Conservation (phyloP, 2,113 vertebrate genomes). For the Microcebus ravelobensis region DNA sequence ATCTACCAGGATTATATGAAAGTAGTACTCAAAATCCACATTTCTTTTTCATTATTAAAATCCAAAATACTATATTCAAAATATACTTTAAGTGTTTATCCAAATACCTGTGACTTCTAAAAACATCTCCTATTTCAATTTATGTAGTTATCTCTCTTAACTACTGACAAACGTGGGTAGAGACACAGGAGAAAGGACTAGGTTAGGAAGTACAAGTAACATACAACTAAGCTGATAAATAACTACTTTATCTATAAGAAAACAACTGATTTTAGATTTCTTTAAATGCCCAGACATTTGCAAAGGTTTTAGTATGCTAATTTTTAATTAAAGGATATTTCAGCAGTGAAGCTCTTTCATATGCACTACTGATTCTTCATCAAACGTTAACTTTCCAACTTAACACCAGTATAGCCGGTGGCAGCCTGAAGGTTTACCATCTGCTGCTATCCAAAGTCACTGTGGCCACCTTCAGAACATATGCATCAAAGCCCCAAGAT, state of each 20-base stretch:
- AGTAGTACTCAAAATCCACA: not conserved
- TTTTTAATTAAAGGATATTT: constrained; percentile 91
- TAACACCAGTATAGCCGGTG: constrained; percentile 90
- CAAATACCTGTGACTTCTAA: not conserved
- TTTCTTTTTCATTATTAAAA: constrained; percentile 35
- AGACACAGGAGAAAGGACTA: not conserved
- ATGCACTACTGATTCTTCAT: constrained; percentile 93
- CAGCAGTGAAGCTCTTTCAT: constrained; percentile 89
- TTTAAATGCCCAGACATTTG: constrained; percentile 84
- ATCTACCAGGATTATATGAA: not conserved
- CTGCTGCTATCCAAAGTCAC: constrained; percentile 92
- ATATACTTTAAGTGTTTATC: constrained; percentile 15
- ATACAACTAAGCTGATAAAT: constrained; percentile 77
- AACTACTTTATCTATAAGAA: constrained; percentile 83
- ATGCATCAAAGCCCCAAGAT: constrained; percentile 93
- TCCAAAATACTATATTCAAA: not conserved
- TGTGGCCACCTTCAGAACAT: constrained; percentile 92
- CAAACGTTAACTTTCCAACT: constrained; percentile 91
- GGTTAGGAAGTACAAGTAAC: not conserved
- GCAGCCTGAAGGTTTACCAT: constrained; percentile 95
- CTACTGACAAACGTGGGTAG: not conserved
- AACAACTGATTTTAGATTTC: constrained; percentile 82
- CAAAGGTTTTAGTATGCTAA: constrained; percentile 90
- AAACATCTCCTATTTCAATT: not conserved
- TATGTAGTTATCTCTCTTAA: not conserved